These are phyloP conservation scores for Apaloderma vittatum DNA, from an alignment of 2,113 vertebrate genomes.

Conservation along the genomic window DNA sequence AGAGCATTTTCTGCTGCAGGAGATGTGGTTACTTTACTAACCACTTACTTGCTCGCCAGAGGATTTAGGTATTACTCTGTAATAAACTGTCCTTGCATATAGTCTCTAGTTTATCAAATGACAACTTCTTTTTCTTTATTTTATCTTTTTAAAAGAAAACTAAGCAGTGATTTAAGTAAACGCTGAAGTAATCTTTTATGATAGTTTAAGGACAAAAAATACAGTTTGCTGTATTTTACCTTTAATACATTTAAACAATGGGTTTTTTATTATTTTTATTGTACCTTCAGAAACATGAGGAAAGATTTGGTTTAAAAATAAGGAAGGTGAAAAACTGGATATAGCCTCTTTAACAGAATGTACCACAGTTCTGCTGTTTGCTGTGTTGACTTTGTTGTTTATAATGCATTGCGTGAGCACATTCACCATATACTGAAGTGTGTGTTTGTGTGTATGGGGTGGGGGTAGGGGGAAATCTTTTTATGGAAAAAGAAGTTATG, in stretches of 20 bases:
- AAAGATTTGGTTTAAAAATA: constrained; percentile 36
- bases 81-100: constrained; percentile 25
- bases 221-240: constrained; percentile 81
- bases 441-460: constrained; percentile 67
- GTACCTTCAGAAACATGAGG: constrained; percentile 58
- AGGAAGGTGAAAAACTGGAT: constrained; percentile 69
- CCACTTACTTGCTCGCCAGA: neutral
- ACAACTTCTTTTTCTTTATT: neutral
- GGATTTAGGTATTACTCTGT: neutral
- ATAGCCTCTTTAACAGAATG: constrained; percentile 68
- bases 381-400: constrained; percentile 80
- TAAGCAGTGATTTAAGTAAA: constrained; percentile 39
- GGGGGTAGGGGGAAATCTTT: constrained; percentile 75
- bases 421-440: constrained; percentile 77
- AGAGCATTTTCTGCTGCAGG: neutral
- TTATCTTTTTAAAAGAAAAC: constrained; percentile 28
- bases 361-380: constrained; percentile 77
- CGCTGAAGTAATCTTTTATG: constrained; percentile 38
- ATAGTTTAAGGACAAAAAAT: constrained; percentile 78
- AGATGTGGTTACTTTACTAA: neutral
- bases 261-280: neutral
- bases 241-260: constrained; percentile 66
- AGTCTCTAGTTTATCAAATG: neutral
- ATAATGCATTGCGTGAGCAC: constrained; percentile 76
- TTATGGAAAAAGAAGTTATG: constrained; percentile 82